Evolutionary conservation across 2,113 vertebrate species (phyloP), one percentile per base, ranked within the genome.

Genomic region (Cyphotilapia sp.): DNA sequence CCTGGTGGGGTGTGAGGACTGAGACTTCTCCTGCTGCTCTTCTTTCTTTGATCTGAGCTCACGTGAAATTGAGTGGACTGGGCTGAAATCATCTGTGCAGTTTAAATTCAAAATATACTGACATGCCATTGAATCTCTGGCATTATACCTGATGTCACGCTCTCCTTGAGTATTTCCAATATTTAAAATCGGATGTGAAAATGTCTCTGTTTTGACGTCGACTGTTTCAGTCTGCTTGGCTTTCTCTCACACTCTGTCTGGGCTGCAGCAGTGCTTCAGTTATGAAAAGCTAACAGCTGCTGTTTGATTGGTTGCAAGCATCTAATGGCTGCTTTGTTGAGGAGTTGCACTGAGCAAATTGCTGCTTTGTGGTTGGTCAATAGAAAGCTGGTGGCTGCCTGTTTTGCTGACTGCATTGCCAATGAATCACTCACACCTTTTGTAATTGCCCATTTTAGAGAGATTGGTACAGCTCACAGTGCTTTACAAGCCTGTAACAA

Each of bases 161-260:
- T 71, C 91, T 71, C 71, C 82, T 86, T 5, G 49, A 33, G 81
- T 84, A 14, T 29, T 81, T 88, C 87, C 81, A 80, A 38, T 90
- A 84, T 91, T 92, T 87, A 42, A 87, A 85, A 40, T 47, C 13
- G 22, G 87, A 80, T 88, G 91, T 87, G 83, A 89, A 81, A 29
- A 33, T 35, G 3, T 87, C 8, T 91, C 53, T 45, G 69, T 56
- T 56, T 40, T 17, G 38, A 47, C 4, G 47, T 33, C 31, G 38
- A 22, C 82, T 80, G 16, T 66, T 74, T 80, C 40, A 85, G 78
- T 81, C 80, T 93, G 94, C 94, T 94, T 95, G 86, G 93, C 93
- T 95, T 93, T 84, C 47, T 90, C 89, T 38, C 85, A 19, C 82
- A 14, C 19, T 85, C 5, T 59, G 14, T 89, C 63, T 83, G 86